Base-by-base conservation (phyloP, 2,888 invertebrate species). In the Tuta absoluta region DNA sequence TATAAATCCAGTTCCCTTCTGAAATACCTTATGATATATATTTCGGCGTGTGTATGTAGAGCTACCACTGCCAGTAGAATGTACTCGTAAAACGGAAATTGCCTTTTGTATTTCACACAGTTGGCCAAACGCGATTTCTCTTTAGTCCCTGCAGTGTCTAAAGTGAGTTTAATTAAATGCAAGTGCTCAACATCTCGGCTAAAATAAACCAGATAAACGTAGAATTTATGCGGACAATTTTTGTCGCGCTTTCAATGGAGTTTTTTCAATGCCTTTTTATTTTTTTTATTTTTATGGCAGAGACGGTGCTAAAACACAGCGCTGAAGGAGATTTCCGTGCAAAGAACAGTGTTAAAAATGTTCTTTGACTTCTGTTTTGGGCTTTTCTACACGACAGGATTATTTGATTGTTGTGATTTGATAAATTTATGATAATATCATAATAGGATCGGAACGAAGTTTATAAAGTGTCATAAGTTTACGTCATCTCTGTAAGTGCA, bases 131-230 rank as follows among this genome's bases (percentile, higher is more conserved):
- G 45, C 45, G n/a, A 45, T 45, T 17, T 11, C 45, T 45, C 45
- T 45, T 17, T 11, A 17, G 45, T 14, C 41, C 41, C 11, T 41
- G 41, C 41, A 41, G 45, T 11, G n/a, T 17, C 45, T n/a, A 45
- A 45, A 45, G 45, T 45, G 45, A n/a, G 45, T 45, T 45, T 45
- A 45, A 45, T 45, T 45, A 45, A 45, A 45, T 45, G 45, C 45
- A 45, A 45, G 45, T 45, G 45, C 17, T 11, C 45, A 45, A 45
- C 45, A 45, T n/a, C 45, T n/a, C 45, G 45, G 8, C 45, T 45
- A 45, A 45, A 45, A 45, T 45, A 17, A 45, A 45, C 45, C 45
- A 45, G 45, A 45, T 45, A 17, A n/a, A 45, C 45, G 45, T 45
- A 45, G 5, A 45, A 45, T 45, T 45, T 45, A 45, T 45, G 45